Evolutionary conservation across 2,797 vertebrate species (phyloP).

Genomic region (Karalla daura): DNA sequence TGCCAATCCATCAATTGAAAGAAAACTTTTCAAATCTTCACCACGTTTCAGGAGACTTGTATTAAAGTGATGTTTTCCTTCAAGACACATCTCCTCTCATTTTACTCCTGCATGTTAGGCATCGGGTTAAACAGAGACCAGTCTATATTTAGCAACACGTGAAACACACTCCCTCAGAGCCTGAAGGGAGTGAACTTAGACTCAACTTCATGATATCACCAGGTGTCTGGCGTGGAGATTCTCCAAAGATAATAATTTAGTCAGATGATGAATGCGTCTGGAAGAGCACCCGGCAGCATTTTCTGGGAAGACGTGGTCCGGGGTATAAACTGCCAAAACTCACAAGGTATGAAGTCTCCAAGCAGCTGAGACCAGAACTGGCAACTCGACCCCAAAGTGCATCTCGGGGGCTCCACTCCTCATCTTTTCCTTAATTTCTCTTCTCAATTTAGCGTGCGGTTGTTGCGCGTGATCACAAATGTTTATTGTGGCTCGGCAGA

Average conservation of each 20-base stretch:
- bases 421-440: slow-evolving; percentile 28
- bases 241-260: slow-evolving; percentile 45
- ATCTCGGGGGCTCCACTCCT: slow-evolving; percentile 8
- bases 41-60: too few relatives aligned
- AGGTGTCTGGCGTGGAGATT: slow-evolving; percentile 56
- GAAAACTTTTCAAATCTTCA: too few relatives aligned
- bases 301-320: slow-evolving; percentile 45
- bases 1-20: background rate
- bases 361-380: slow-evolving; percentile 43
- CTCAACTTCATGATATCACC: slow-evolving; percentile 44
- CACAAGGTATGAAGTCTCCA: slow-evolving; percentile 23
- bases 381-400: slow-evolving; percentile 27
- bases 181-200: slow-evolving; percentile 20
- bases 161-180: slow-evolving; percentile 2
- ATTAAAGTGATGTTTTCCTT: slow-evolving; percentile 4
- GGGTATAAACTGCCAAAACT: slow-evolving; percentile 37
- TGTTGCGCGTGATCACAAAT: slow-evolving; percentile 37
- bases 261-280: slow-evolving; percentile 47
- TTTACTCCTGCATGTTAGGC: slow-evolving; percentile 7
- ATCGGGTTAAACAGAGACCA: slow-evolving; percentile 12
- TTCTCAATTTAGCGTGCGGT: slow-evolving; percentile 38
- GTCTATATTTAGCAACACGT: slow-evolving; percentile 35
- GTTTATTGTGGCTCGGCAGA: slow-evolving; percentile 41
- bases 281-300: slow-evolving; percentile 40
- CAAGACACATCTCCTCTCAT: background rate